A percentile compares a stretch with the other conserved stretches of the same genome.
Evolutionary conservation across 1,140 invertebrate species (phyloP).

Genomic region (Saxidomus purpurata): DNA sequence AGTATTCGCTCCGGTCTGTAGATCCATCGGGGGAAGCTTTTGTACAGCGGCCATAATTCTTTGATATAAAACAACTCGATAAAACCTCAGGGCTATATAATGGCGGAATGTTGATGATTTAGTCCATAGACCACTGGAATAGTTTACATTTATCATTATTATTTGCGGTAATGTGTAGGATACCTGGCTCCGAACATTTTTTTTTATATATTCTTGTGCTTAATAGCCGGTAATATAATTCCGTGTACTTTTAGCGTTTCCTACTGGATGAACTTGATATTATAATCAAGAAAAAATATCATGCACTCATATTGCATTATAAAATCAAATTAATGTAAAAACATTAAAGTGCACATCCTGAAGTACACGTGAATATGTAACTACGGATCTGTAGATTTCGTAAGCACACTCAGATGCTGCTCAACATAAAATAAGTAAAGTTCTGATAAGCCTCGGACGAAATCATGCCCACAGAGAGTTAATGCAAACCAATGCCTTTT

Average conservation of each 20-base stretch:
- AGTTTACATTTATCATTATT: conserved; percentile 25
- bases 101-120: conserved; percentile 17
- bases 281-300: not conserved
- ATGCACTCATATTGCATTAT: not conserved
- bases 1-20: not conserved
- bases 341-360: too few relatives aligned
- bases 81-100: conserved; percentile 17
- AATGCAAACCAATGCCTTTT: too few relatives aligned
- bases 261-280: not conserved
- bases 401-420: too few relatives aligned
- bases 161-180: conserved; percentile 13
- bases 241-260: not conserved
- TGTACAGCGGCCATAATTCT: not conserved
- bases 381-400: too few relatives aligned
- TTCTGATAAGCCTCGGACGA: too few relatives aligned
- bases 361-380: too few relatives aligned
- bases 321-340: not conserved
- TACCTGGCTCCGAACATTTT: conserved; percentile 24
- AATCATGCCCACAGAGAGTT: too few relatives aligned
- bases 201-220: not conserved
- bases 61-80: conserved; percentile 10
- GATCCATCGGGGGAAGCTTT: not conserved
- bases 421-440: too few relatives aligned
- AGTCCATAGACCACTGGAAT: not conserved
- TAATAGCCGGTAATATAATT: not conserved